phyloP scores from a whole-genome alignment of 30 jellyfish, hydroid and myxozoan species.

The Chrysaora quinquecirrha region DNA sequence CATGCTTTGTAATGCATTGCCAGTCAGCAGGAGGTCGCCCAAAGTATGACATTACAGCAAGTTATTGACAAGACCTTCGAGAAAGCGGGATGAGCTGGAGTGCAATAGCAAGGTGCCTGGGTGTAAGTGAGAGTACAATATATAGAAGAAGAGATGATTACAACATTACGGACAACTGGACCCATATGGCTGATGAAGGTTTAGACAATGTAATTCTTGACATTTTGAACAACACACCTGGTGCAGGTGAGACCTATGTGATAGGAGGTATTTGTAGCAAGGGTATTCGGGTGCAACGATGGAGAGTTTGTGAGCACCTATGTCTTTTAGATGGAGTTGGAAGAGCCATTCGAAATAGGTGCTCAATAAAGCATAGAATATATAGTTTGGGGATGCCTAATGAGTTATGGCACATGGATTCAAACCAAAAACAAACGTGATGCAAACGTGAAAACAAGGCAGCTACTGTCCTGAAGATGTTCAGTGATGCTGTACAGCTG shows the following conservation, averaged over 20 bases:
- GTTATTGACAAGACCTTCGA: conserved; percentile 29
- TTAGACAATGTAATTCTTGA: conserved; percentile 32
- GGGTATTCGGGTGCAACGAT: conserved; percentile 42
- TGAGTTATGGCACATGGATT: conserved; percentile 37
- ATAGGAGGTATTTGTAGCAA: conserved; percentile 41
- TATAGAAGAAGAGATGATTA: conserved; percentile 25
- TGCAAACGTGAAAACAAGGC: conserved; percentile 38
- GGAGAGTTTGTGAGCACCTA: conserved; percentile 27
- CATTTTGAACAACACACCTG: conserved; percentile 18
- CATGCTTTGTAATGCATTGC: not conserved
- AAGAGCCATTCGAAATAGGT: conserved; percentile 38
- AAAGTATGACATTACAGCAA: conserved; percentile 35
- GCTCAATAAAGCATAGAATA: conserved; percentile 17
- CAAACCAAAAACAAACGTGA: conserved; percentile 21
- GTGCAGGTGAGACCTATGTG: conserved; percentile 38
- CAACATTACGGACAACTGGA: conserved; percentile 16
- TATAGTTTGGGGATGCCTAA: conserved; percentile 28
- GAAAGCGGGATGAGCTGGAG: conserved; percentile 30
- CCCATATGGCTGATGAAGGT: conserved; percentile 20
- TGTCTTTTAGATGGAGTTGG: conserved; percentile 33
- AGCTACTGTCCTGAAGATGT: conserved; percentile 45
- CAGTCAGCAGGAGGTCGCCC: conserved; percentile 48
- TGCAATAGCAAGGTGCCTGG: conserved; percentile 29
- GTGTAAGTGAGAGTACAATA: conserved; percentile 36
- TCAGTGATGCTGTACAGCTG: conserved; percentile 26